Base-by-base conservation (phyloP, 2,113 vertebrate genomes). In the Menura novaehollandiae region DNA sequence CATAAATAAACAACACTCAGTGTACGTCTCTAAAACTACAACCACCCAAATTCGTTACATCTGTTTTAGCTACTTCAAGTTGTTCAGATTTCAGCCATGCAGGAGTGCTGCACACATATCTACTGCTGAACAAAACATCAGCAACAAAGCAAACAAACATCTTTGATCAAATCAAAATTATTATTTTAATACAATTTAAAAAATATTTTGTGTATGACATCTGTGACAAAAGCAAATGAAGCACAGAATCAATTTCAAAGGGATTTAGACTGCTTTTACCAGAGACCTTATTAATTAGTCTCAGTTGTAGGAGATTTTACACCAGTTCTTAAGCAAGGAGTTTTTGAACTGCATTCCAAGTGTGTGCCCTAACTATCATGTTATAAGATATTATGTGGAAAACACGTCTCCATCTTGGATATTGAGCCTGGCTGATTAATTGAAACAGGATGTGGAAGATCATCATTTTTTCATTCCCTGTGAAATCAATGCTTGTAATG, bases 21-120 rank as follows among this genome's bases (percentile, higher is more conserved):
- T 37, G 10, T 23, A 12, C 33, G 5, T 32, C 27, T 83, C 30
- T 89, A 19, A 93, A 83, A 19, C 18, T 39, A 46, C 1, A 16
- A 53, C 18, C 27, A 76, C 53, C 23, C 32, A 86, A 76, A 28
- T 33, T 76, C 13, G 16, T 68, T 79, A 35, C 15, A 84, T 67
- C 53, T 73, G 7, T 21, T 63, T 52, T 44, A 75, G 14, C n/a
- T 63, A 37, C 32, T 89, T 24, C 11, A 85, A 10, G 13, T 60
- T 73, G 11, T 32, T 80, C 15, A 51, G 10, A 72, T 35, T 80
- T 87, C 53, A 55, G 3, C 3, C 0, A 0, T 28, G 4, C 43
- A 13, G 9, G 41, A 41, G 16, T 17, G 10, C 26, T 72, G 33
- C 44, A 80, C 13, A 27, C 5, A 14, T 26, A 63, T 20, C 16